phyloP scores from a whole-genome alignment of 2,113 vertebrate species.

The Dipodomys spectabilis region DNA sequence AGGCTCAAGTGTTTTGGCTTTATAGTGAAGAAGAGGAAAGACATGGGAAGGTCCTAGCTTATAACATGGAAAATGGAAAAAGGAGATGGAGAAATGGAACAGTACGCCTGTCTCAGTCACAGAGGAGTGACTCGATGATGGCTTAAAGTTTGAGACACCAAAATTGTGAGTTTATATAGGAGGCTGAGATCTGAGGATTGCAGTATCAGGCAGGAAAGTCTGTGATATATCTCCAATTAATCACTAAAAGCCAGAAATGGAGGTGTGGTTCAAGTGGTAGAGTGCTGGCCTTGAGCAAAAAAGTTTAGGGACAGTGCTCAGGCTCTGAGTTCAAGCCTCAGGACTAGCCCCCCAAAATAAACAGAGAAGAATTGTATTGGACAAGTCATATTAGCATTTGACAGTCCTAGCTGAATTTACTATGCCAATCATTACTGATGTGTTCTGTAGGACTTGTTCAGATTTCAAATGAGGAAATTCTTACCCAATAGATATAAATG shows the following conservation, averaged over 20 bases:
- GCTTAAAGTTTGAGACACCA: not conserved
- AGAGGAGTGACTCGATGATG: not conserved
- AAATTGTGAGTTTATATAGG: not conserved
- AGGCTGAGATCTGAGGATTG: too few relatives aligned
- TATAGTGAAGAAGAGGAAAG: not conserved
- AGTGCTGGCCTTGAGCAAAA: too few relatives aligned
- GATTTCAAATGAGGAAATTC: conserved; percentile 44
- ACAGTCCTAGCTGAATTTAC: not conserved
- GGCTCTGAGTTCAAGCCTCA: too few relatives aligned
- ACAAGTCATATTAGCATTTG: not conserved
- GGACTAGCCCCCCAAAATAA: not conserved
- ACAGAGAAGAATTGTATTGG: conserved; percentile 1
- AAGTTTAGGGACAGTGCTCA: too few relatives aligned
- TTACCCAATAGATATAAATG: not conserved
- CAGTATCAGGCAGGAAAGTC: too few relatives aligned
- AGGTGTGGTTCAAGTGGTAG: too few relatives aligned
- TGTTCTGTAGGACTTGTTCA: not conserved
- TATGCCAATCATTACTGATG: not conserved
- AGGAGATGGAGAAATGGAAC: not conserved
- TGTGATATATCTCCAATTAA: too few relatives aligned
- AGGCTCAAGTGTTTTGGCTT: not conserved
- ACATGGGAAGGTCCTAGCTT: not conserved
- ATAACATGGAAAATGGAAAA: not conserved
- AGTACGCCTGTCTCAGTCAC: not conserved
- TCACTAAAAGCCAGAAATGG: too few relatives aligned